These are phyloP conservation scores for Microctenopoma steveboyesi DNA, from an alignment of 2,797 vertebrate species.

Conservation along the genomic window DNA sequence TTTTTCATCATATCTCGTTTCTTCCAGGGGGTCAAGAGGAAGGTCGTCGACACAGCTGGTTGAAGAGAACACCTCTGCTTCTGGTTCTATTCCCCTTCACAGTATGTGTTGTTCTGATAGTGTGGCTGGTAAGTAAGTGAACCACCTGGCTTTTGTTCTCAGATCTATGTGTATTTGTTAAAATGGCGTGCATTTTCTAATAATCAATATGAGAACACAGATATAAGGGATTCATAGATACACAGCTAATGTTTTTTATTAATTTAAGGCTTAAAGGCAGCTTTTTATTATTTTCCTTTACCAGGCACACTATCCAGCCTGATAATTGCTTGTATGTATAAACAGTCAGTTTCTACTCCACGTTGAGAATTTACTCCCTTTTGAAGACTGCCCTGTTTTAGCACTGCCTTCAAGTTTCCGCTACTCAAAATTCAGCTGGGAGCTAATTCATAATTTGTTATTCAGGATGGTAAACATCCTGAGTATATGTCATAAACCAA, in stretches of 20 bases:
- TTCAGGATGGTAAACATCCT: conserved; percentile 12
- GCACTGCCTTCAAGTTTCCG: not conserved
- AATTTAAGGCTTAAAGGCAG: not conserved
- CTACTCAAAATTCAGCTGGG: not conserved
- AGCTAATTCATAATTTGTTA: conserved; percentile 11
- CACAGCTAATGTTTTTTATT: not conserved
- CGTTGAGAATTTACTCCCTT: conserved; percentile 12
- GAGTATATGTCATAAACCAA: not conserved
- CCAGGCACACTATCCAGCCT: too few species aligned
- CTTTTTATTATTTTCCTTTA: too few species aligned
- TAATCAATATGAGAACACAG: not conserved
- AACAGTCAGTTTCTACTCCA: conserved; percentile 11
- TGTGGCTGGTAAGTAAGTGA: conserved; percentile 71
- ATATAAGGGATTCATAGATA: not conserved
- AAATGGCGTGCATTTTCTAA: not conserved
- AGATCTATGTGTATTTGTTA: not conserved
- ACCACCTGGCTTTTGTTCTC: not conserved
- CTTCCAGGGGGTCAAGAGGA: conserved; percentile 66
- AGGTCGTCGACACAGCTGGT: conserved; percentile 52
- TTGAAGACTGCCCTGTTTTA: not conserved
- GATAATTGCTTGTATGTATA: conserved; percentile 11
- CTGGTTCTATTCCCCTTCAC: conserved; percentile 70
- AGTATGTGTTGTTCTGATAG: conserved; percentile 61
- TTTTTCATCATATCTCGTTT: conserved; percentile 28
- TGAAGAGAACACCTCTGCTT: conserved; percentile 60